These are phyloP conservation scores for Platyrinchus mystaceus DNA, from an alignment of 2,797 vertebrate species.

Conservation along the genomic window DNA sequence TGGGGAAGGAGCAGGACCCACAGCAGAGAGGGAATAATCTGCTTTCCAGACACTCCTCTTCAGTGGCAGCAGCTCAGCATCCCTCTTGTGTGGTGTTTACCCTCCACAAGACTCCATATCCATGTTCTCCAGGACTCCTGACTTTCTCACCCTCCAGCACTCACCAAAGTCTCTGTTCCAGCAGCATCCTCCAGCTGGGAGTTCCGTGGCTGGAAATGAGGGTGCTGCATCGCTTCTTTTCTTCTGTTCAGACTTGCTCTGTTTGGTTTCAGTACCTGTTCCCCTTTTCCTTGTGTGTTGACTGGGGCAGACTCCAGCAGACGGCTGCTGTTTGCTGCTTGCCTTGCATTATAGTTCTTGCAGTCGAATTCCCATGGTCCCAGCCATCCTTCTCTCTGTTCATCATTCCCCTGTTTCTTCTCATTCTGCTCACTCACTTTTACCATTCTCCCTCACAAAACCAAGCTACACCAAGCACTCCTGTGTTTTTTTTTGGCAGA, in stretches of 20 bases:
- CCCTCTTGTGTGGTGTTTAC: background rate
- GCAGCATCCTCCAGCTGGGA: background rate
- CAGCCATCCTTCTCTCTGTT: background rate
- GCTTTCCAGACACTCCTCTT: background rate
- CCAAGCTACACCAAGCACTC: background rate
- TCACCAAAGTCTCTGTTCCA: background rate
- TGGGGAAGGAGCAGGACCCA: background rate
- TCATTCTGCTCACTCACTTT: background rate
- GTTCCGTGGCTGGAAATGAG: rapidly evolving
- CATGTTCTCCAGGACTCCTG: background rate
- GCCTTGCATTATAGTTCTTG: background rate
- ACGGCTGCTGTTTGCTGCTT: background rate
- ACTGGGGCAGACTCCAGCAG: background rate
- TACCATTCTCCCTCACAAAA: background rate
- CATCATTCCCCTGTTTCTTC: background rate
- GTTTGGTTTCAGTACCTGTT: slow-evolving; percentile 14
- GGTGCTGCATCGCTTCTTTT: background rate
- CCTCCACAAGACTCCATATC: rapidly evolving
- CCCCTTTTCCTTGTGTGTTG: background rate
- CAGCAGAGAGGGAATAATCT: background rate
- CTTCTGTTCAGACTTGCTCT: background rate
- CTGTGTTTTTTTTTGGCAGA: background rate
- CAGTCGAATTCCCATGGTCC: background rate
- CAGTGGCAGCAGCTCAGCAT: background rate
- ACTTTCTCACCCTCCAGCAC: background rate